Evolutionary conservation across 2,888 invertebrate species (phyloP).

Genomic region (Doris montereyensis): DNA sequence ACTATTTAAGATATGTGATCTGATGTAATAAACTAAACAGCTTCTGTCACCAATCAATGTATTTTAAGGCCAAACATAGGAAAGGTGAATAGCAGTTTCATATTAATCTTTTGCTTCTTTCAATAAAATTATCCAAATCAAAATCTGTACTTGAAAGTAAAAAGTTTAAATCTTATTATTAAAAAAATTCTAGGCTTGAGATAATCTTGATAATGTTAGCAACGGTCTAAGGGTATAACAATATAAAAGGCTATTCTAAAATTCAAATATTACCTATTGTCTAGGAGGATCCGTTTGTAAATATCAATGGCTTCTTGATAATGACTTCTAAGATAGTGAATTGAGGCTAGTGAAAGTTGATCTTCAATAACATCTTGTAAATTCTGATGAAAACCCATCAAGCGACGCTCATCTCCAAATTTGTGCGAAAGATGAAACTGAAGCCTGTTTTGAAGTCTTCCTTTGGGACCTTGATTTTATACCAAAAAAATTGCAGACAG

Average conservation of each 20-base stretch:
- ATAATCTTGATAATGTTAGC: too few species aligned
- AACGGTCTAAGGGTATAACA: too few species aligned
- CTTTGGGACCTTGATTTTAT: conserved; percentile 74
- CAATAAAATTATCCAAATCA: too few species aligned
- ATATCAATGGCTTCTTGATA: conserved; percentile 99
- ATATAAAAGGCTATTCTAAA: not conserved
- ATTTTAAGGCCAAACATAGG: too few species aligned
- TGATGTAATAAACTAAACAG: too few species aligned
- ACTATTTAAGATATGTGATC: too few species aligned
- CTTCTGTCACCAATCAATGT: too few species aligned
- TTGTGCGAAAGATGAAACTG: conserved; percentile 95
- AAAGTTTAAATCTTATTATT: too few species aligned
- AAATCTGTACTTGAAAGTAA: too few species aligned
- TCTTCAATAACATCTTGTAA: conserved; percentile 92
- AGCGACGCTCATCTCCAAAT: conserved; percentile 86
- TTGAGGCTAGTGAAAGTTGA: conserved; percentile 94
- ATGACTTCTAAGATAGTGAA: conserved; percentile 95
- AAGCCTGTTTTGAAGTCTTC: conserved; percentile 83
- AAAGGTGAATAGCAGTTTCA: too few species aligned
- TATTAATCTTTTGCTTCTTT: too few species aligned
- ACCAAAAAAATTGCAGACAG: too few species aligned
- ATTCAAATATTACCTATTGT: conserved; percentile 83
- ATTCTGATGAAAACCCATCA: conserved; percentile 88
- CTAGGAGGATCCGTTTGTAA: conserved; percentile 92
- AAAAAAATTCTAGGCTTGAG: conserved; percentile 6